Conservation (phyloP, 2,888 invertebrate species). For the Catocala nupta region DNA sequence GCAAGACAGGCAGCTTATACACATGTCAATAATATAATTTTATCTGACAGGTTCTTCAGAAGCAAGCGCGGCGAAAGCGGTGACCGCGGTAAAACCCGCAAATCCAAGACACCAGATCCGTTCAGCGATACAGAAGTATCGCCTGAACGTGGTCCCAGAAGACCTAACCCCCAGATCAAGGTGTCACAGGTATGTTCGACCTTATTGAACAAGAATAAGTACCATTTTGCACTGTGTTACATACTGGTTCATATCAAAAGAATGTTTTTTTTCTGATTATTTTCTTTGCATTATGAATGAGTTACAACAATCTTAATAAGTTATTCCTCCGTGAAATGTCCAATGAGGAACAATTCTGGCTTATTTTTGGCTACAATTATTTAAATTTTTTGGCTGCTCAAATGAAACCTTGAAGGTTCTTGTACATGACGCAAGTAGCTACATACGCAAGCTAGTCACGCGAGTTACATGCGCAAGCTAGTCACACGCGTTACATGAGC, state of each 20-base stretch:
- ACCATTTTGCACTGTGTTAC: constrained; percentile 27
- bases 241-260: background rate
- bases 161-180: constrained; percentile 83
- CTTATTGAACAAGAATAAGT: background rate
- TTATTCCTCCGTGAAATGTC: too few species aligned
- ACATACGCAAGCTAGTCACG: too few species aligned
- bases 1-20: too few species aligned
- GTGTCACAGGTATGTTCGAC: constrained; percentile 81
- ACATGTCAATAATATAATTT: background rate
- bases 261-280: background rate
- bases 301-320: too few species aligned
- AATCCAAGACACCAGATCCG: constrained; percentile 91
- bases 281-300: background rate
- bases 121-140: constrained; percentile 82
- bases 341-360: constrained; percentile 1
- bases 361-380: constrained; percentile 19
- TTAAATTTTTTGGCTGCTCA: too few species aligned
- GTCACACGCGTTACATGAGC: too few species aligned
- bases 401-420: too few species aligned
- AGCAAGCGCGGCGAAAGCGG: constrained; percentile 92
- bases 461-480: too few species aligned
- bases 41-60: constrained; percentile 91
- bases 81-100: constrained; percentile 89
- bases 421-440: too few species aligned
- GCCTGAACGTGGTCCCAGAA: constrained; percentile 71